Evolutionary conservation across 2,113 vertebrate genomes (phyloP).

Genomic region (Sinosuthora webbiana): DNA sequence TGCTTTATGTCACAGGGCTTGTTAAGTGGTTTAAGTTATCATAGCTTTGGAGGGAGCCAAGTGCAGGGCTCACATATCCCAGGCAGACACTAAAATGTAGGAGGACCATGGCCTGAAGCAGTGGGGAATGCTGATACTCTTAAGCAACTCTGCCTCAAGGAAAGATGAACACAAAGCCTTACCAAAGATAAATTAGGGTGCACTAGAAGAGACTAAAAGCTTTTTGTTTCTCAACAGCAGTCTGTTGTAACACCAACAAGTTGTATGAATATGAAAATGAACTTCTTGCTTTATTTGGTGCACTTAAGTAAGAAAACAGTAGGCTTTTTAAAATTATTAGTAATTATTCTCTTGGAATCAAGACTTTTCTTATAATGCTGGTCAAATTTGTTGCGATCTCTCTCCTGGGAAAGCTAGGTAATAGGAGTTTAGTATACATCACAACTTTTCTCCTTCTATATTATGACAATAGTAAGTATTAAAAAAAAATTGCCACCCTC

Average conservation of each 20-base stretch:
- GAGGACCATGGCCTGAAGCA: background rate
- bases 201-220: background rate
- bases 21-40: background rate
- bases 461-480: background rate
- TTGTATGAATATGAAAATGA: background rate
- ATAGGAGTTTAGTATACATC: background rate
- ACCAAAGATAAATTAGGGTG: background rate
- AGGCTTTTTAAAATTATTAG: background rate
- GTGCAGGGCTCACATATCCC: background rate
- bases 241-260: background rate
- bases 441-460: background rate
- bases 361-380: background rate
- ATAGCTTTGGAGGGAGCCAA: background rate
- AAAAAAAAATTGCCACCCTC: background rate
- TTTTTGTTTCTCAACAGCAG: background rate
- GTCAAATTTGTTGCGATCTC: background rate
- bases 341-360: background rate
- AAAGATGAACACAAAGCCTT: background rate
- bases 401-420: background rate
- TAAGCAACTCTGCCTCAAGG: background rate
- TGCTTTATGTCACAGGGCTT: background rate
- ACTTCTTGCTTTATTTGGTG: background rate
- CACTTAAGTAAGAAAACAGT: background rate
- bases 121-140: background rate
- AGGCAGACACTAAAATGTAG: background rate